Conservation (phyloP, 2,888 invertebrate genomes). For the Eumacrocentrus americanus region DNA sequence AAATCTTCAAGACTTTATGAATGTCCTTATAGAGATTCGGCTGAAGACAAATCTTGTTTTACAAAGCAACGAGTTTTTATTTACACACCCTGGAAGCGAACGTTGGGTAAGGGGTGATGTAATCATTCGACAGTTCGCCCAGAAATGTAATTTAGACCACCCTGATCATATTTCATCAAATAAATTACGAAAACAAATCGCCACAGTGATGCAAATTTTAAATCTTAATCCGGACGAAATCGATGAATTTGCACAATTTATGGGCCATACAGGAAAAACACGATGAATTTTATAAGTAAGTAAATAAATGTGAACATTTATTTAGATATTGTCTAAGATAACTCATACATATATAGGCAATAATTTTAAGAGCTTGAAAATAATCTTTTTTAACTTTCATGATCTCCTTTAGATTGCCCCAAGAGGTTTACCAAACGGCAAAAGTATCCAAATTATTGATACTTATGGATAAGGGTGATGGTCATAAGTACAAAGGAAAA, state of each 20-base stretch:
- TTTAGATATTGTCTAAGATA: no score
- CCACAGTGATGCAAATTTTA: slow-evolving; percentile 17
- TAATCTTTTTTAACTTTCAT: no score
- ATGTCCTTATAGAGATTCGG: neutral
- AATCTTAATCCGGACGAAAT: slow-evolving; percentile 10
- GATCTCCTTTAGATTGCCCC: slow-evolving; percentile 7
- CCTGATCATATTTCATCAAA: slow-evolving; percentile 1
- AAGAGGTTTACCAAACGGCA: slow-evolving; percentile 15
- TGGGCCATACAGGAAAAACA: slow-evolving; percentile 18
- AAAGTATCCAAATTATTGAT: slow-evolving; percentile 18
- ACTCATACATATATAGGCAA: no score
- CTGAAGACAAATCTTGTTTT: neutral
- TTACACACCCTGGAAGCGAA: neutral
- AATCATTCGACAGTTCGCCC: neutral
- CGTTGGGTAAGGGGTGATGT: slow-evolving; percentile 2
- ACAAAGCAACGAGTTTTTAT: neutral
- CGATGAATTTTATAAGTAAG: slow-evolving; percentile 19
- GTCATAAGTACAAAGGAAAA: slow-evolving; percentile 11
- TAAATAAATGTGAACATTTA: no score
- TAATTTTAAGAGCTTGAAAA: no score
- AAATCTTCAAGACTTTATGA: slow-evolving; percentile 2
- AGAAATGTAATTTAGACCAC: neutral
- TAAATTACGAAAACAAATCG: slow-evolving; percentile 5
- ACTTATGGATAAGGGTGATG: slow-evolving; percentile 15
- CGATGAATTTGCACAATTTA: slow-evolving; percentile 14